These are phyloP conservation scores for Phthorimaea operculella DNA, from an alignment of 1,140 invertebrate genomes.

Conservation along the genomic window DNA sequence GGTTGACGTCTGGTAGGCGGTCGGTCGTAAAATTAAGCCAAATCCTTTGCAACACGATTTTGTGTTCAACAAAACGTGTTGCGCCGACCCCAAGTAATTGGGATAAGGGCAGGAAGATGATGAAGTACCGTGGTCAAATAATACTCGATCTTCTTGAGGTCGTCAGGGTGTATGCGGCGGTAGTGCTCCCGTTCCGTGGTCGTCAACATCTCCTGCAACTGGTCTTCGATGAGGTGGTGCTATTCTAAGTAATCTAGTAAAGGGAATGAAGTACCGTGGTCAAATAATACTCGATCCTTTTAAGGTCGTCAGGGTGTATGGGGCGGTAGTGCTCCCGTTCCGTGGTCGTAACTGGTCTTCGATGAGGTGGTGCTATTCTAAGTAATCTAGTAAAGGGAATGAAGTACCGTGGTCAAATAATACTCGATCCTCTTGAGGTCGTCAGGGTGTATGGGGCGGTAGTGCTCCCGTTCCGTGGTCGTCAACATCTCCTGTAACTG, in stretches of 20 bases:
- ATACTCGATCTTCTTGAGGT: conserved; percentile 45
- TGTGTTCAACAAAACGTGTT: no score
- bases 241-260: no score
- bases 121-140: conserved; percentile 43
- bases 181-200: conserved; percentile 49
- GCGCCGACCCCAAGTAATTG: no score
- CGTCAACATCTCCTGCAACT: conserved; percentile 41
- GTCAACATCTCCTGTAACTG: conserved; percentile 44
- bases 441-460: conserved; percentile 34
- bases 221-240: conserved; percentile 45
- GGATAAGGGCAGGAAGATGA: no score
- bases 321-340: no score
- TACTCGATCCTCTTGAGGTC: conserved; percentile 48
- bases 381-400: no score
- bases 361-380: conserved; percentile 22
- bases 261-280: conserved; percentile 35
- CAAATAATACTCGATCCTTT: conserved; percentile 50
- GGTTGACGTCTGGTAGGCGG: no score
- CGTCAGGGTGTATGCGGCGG: conserved; percentile 34
- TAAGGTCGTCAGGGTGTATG: conserved; percentile 26
- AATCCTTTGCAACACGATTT: no score
- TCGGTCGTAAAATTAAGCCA: no score
- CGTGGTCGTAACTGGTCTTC: no score
- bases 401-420: conserved; percentile 38
- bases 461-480: conserved; percentile 46